These are phyloP conservation scores for Aphodius sticticus DNA, from an alignment of 2,888 invertebrate genomes.

Conservation along the genomic window DNA sequence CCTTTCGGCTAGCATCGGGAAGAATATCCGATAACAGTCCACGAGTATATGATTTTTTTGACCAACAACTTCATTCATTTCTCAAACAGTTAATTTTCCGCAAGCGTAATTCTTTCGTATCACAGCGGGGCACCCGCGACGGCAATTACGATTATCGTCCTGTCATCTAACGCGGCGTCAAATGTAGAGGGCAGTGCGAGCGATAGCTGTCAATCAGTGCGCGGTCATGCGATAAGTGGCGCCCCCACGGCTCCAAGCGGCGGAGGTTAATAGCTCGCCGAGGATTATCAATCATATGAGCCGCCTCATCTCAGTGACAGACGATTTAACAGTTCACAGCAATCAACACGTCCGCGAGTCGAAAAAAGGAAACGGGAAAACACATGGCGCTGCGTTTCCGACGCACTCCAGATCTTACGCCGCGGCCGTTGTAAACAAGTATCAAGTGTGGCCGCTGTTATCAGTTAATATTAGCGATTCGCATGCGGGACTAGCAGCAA, in stretches of 20 bases:
- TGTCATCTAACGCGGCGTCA: background rate
- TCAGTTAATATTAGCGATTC: no score
- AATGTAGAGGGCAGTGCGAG: background rate
- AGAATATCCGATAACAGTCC: no score
- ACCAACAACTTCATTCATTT: no score
- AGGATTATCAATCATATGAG: constrained; percentile 45
- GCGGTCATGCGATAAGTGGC: constrained; percentile 39
- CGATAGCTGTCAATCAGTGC: constrained; percentile 33
- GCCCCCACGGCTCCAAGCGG: constrained; percentile 39
- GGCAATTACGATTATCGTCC: background rate
- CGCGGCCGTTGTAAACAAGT: no score
- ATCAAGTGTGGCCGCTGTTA: no score
- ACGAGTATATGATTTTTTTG: no score
- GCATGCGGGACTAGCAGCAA: no score
- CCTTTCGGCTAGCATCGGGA: no score
- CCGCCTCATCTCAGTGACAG: constrained; percentile 24
- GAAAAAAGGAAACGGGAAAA: background rate
- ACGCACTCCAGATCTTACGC: background rate
- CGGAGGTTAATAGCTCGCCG: constrained; percentile 45
- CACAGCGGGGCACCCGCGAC: background rate
- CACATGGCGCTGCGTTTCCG: background rate
- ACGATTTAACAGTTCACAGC: constrained; percentile 29
- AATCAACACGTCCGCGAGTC: constrained; percentile 15
- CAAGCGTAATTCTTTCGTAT: background rate
- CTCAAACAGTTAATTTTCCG: background rate